Evolutionary conservation across 37 sponge, comb jelly and placozoan species (phyloP), one percentile per base, ranked within the genome.

Genomic region (Ephydatia muelleri): DNA sequence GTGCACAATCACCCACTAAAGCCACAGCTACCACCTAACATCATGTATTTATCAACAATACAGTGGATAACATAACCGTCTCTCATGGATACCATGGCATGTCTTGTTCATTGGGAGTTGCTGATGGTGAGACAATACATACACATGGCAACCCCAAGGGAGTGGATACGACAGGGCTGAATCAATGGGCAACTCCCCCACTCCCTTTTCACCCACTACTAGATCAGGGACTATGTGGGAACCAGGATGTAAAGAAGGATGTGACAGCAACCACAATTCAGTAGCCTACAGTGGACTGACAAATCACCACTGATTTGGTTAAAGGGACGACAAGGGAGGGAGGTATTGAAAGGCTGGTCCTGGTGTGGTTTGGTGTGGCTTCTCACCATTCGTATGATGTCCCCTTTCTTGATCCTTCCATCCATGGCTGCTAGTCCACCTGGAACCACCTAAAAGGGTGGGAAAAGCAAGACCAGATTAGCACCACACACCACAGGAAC

Each of bases 381-480:
- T n/a, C 87, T 84, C 38, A 94, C 94, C 88, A 81, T 90, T 49
- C 67, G 26, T 11, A 94, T 88, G 31, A 94, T 80, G 68, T 94
- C 94, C 38, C 94, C 94, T 48, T 68, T 64, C 75, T 81, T 68
- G 29, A 94, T 70, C 27, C 94, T 43, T 48, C 91, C 94, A 81
- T 94, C 85, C 70, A 88, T 70, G 22, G 86, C 85, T 36, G 94
- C 94, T 30, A 94, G 73, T 22, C 94, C 94, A 82, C 67, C 88
- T 1, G 91, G 79, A 1, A 93, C 38, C 12, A 93, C 49, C 94
- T 93, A 73, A 8, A 34, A 29, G 31, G 38, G 31, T 9, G 73
- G 16, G 37, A 67, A 23, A 75, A 65, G 37, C 65, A 49, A 65
- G 76, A 33, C 21, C 28, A 65, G 4, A 32, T 34, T 5, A 71